phyloP scores from a whole-genome alignment of 2,888 invertebrate species.

The Cryptops parisi region DNA sequence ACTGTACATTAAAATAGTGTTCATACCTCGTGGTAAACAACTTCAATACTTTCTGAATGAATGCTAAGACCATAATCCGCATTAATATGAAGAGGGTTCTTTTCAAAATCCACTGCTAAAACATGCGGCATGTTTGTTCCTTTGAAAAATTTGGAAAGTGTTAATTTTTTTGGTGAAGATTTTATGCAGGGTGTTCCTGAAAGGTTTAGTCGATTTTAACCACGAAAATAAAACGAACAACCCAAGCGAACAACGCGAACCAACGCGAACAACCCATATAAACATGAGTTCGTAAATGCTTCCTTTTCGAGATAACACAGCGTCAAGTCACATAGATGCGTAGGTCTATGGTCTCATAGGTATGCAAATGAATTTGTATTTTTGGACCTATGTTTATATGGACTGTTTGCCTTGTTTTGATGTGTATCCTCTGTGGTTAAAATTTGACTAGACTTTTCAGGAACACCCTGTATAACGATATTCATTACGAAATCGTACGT shows the following conservation, averaged over 20 bases:
- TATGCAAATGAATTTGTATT: background rate
- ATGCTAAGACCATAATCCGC: slow-evolving; percentile 52
- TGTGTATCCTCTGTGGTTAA: no score
- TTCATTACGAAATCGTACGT: no score
- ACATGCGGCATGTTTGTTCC: slow-evolving; percentile 52
- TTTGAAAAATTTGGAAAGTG: slow-evolving; percentile 24
- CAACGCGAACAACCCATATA: no score
- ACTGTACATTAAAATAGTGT: no score
- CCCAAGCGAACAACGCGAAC: background rate
- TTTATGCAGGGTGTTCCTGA: background rate
- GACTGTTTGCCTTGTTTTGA: no score
- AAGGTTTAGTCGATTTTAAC: background rate
- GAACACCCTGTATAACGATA: no score
- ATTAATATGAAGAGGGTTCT: slow-evolving; percentile 47
- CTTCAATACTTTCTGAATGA: slow-evolving; percentile 55
- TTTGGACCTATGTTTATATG: no score
- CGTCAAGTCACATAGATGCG: no score
- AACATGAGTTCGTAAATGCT: no score
- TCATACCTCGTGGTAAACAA: slow-evolving; percentile 61
- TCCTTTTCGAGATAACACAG: no score
- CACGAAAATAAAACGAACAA: background rate
- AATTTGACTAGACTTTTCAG: background rate
- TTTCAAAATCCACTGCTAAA: slow-evolving; percentile 57
- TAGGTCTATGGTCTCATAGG: no score
- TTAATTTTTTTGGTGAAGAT: background rate